phyloP scores from a whole-genome alignment of 2,888 invertebrate genomes.

The Amphipoea oculea region DNA sequence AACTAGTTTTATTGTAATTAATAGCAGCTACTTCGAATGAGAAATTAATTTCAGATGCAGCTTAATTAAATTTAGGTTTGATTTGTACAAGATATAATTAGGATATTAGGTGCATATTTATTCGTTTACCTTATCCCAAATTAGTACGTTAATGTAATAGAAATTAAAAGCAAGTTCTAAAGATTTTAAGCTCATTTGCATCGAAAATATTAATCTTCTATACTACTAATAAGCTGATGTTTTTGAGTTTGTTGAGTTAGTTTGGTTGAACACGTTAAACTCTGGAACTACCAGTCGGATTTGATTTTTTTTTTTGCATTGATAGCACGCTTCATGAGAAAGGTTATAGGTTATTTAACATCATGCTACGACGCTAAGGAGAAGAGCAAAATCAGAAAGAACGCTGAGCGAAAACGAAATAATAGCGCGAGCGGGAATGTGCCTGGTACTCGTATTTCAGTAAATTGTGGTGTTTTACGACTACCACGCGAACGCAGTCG shows the following conservation, averaged over 20 bases:
- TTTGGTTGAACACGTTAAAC: background rate
- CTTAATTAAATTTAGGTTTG: background rate
- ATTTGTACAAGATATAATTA: background rate
- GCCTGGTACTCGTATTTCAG: background rate
- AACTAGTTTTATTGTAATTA: conserved; percentile 6
- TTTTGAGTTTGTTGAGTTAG: no score
- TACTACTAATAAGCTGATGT: background rate
- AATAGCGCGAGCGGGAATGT: background rate
- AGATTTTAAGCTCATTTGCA: background rate
- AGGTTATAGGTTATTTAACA: no score
- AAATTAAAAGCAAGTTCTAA: background rate
- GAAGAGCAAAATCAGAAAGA: background rate
- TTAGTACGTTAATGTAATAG: background rate
- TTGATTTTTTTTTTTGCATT: no score
- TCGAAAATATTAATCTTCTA: background rate
- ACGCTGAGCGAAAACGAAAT: background rate
- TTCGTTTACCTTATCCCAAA: background rate
- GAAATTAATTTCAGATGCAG: conserved; percentile 1
- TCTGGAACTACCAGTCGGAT: no score
- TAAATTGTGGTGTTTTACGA: no score
- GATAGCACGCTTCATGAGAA: no score
- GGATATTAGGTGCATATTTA: background rate
- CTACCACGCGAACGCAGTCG: background rate
- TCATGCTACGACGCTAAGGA: no score
- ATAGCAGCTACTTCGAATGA: background rate